Evolutionary conservation across 2,113 vertebrate species (phyloP).

Genomic region (Pluvianellus socialis): DNA sequence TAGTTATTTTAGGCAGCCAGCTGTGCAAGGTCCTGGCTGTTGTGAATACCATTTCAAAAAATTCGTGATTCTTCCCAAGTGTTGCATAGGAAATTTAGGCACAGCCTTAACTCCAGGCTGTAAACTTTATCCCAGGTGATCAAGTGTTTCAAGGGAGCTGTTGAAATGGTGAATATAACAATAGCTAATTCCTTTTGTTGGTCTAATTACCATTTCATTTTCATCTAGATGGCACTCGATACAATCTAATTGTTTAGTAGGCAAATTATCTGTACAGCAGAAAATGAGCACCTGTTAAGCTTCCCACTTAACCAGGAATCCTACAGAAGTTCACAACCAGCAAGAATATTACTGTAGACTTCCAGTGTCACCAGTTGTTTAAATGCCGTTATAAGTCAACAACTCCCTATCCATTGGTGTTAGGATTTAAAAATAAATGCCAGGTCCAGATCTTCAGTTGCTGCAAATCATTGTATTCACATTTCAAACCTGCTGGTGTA

Average conservation of each 20-base stretch:
- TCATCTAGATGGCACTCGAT: neutral
- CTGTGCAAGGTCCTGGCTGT: neutral
- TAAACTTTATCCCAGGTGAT: neutral
- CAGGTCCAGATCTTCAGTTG: neutral
- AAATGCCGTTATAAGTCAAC: neutral
- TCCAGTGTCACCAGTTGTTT: neutral
- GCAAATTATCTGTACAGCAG: neutral
- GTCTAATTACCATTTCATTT: neutral
- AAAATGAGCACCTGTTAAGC: neutral
- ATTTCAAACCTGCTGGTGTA: neutral
- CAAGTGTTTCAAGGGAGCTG: neutral
- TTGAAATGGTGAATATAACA: neutral
- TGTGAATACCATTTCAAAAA: neutral
- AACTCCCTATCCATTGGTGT: neutral
- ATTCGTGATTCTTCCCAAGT: neutral
- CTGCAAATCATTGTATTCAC: neutral
- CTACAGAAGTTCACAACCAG: neutral
- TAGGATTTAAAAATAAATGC: neutral
- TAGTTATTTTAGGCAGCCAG: neutral
- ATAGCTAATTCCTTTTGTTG: neutral
- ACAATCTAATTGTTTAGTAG: neutral
- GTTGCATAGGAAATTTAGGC: neutral
- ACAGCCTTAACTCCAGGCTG: neutral
- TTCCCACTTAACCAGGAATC: neutral
- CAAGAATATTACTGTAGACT: neutral